Conservation (phyloP, 2,113 vertebrate genomes). For the Toxotes jaculatrix region DNA sequence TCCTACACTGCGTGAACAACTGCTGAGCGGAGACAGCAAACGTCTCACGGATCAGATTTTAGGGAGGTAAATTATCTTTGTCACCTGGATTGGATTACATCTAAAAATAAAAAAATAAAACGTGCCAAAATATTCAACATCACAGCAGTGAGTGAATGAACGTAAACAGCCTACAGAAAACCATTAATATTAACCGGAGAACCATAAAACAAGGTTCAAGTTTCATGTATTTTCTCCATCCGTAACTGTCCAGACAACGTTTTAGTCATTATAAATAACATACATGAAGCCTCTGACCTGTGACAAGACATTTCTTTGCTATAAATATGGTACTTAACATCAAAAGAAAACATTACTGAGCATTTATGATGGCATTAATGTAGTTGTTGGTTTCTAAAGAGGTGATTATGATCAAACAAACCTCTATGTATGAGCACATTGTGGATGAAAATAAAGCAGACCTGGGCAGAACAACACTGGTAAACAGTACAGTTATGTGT, state of each 20-base stretch:
- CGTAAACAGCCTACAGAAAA: conserved; percentile 48
- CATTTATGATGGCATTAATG: neutral
- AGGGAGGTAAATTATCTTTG: conserved; percentile 53
- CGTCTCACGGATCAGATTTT: conserved; percentile 36
- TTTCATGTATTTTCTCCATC: conserved; percentile 19
- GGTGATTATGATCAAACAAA: neutral
- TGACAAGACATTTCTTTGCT: neutral
- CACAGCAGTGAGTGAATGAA: conserved; percentile 12
- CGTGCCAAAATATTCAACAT: conserved; percentile 35
- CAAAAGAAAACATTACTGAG: neutral
- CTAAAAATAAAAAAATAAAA: conserved; percentile 9
- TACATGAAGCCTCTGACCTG: neutral
- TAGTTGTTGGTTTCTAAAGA: neutral
- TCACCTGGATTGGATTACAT: conserved; percentile 47
- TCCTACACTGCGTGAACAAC: conserved; percentile 27
- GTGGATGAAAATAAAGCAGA: neutral
- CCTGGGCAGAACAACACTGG: neutral
- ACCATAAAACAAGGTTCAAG: conserved; percentile 22
- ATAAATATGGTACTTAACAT: neutral
- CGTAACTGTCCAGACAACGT: conserved; percentile 10
- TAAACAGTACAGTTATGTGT: neutral
- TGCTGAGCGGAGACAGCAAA: conserved; percentile 25
- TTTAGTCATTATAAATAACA: neutral
- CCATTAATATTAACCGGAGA: conserved; percentile 33
- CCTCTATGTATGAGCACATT: neutral